Evolutionary conservation across 2,113 vertebrate genomes (phyloP).

Genomic region (Todiramphus chloris): DNA sequence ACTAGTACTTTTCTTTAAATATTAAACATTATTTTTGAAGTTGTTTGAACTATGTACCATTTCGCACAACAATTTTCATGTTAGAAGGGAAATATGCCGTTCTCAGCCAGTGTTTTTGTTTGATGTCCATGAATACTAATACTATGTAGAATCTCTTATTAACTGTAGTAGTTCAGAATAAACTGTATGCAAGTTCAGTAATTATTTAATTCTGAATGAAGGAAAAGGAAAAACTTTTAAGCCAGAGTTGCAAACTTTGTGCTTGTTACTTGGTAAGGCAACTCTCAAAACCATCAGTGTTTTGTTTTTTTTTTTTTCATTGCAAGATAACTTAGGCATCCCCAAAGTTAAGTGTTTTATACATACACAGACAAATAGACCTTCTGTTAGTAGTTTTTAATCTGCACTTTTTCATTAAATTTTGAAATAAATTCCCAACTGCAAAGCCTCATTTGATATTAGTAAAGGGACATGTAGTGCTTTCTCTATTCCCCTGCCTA

Average conservation of each 20-base stretch:
- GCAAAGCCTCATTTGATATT: not conserved
- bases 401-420: not conserved
- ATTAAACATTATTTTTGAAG: slow-evolving; percentile 77
- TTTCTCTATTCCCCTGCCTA: not conserved
- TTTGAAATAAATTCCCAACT: not conserved
- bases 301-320: not conserved
- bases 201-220: slow-evolving; percentile 35
- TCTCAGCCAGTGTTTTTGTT: slow-evolving; percentile 68
- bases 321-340: not conserved
- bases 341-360: not conserved
- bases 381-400: not conserved
- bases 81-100: slow-evolving; percentile 67
- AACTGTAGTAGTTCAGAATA: slow-evolving; percentile 30
- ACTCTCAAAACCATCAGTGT: not conserved
- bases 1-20: slow-evolving; percentile 77
- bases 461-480: not conserved
- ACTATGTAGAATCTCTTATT: not conserved
- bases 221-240: not conserved
- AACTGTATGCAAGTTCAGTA: slow-evolving; percentile 23
- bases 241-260: not conserved
- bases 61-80: slow-evolving; percentile 67
- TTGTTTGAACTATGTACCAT: slow-evolving; percentile 65
- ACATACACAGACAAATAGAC: not conserved
- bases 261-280: not conserved
- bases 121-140: slow-evolving; percentile 68